phyloP scores from a whole-genome alignment of 64 coral and sea anemone species.

The Astreopora myriophthalma region DNA sequence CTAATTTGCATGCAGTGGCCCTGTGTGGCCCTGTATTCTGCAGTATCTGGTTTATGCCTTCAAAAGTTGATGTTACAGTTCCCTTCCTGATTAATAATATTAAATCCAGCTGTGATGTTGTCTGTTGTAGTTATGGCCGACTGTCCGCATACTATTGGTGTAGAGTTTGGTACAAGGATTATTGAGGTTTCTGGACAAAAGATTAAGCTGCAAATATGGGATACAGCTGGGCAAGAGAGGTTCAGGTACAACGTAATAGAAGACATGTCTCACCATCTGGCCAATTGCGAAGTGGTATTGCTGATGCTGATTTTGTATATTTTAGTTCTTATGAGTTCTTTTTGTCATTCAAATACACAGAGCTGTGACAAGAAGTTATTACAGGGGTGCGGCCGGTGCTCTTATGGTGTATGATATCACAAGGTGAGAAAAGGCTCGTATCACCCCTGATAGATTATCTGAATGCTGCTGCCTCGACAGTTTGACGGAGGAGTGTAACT shows the following conservation, averaged over 20 bases:
- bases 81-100: background rate
- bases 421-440: slow-evolving; percentile 46
- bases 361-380: slow-evolving; percentile 99
- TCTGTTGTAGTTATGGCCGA: slow-evolving; percentile 93
- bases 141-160: slow-evolving; percentile 99
- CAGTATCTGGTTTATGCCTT: too few relatives aligned
- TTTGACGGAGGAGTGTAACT: too few relatives aligned
- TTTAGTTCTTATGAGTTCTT: too few relatives aligned
- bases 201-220: slow-evolving; percentile 99
- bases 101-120: background rate
- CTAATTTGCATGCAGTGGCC: too few relatives aligned
- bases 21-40: too few relatives aligned
- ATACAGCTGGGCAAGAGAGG: slow-evolving; percentile 97
- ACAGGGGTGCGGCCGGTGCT: slow-evolving; percentile 92
- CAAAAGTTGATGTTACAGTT: too few relatives aligned
- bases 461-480: too few relatives aligned
- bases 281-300: too few relatives aligned
- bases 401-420: slow-evolving; percentile 99
- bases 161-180: slow-evolving; percentile 99
- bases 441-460: background rate
- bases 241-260: slow-evolving; percentile 66
- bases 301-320: too few relatives aligned
- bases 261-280: too few relatives aligned
- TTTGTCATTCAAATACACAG: slow-evolving; percentile 33
- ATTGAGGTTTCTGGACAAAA: slow-evolving; percentile 99